Conservation (phyloP, 2,797 vertebrate genomes). For the Capromys pilorides region DNA sequence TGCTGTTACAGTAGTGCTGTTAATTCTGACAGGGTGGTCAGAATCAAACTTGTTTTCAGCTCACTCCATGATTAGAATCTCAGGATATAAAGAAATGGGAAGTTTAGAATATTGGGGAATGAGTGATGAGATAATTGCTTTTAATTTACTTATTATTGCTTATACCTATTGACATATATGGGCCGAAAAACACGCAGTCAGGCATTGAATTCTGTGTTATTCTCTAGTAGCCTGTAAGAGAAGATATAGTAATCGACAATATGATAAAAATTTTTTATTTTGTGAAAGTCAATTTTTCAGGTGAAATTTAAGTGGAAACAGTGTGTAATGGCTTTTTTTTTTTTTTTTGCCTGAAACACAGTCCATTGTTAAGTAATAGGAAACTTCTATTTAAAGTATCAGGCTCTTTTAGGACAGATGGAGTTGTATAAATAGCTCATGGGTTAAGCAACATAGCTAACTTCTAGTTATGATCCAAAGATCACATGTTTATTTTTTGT, state of each 20-base stretch:
- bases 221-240: background rate
- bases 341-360: background rate
- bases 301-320: background rate
- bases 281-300: background rate
- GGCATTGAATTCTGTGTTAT: background rate
- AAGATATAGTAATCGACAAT: background rate
- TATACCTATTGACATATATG: background rate
- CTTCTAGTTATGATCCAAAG: background rate
- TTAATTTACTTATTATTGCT: background rate
- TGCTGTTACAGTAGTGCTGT: background rate
- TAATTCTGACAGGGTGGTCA: conserved; percentile 4
- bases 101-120: background rate
- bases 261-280: background rate
- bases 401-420: background rate
- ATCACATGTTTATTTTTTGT: background rate
- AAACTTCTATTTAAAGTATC: background rate
- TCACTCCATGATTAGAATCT: background rate
- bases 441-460: background rate
- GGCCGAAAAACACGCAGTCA: background rate
- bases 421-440: background rate
- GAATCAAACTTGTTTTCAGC: background rate
- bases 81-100: background rate
- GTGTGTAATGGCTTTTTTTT: background rate
- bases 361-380: background rate
- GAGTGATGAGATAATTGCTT: background rate